phyloP scores from a whole-genome alignment of 2,888 invertebrate species.

The Pseudococcus jackbeardsleyi region DNA sequence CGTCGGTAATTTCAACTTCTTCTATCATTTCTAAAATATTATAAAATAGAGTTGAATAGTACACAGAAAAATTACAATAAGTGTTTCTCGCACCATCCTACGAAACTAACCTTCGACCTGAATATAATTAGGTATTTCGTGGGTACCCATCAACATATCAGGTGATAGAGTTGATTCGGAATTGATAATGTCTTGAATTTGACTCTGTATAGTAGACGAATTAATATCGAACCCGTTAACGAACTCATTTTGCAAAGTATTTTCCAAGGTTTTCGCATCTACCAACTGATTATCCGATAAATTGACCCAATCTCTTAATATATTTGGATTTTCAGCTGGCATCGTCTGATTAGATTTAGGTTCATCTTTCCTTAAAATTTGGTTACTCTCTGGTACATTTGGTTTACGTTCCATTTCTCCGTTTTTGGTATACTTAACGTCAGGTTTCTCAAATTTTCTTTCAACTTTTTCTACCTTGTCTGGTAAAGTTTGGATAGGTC shows the following conservation, averaged over 20 bases:
- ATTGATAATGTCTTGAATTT: slow-evolving; percentile 63
- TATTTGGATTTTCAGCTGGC: slow-evolving; percentile 50
- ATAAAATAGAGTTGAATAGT: background rate
- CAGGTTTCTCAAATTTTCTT: slow-evolving; percentile 30
- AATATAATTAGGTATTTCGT: slow-evolving; percentile 61
- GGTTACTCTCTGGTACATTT: background rate
- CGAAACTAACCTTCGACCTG: slow-evolving; percentile 59
- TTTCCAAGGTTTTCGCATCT: slow-evolving; percentile 59
- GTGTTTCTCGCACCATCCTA: background rate
- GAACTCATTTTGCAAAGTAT: slow-evolving; percentile 52
- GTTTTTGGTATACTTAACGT: background rate
- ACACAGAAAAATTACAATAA: background rate
- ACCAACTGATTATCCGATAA: slow-evolving; percentile 58
- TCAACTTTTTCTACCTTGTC: slow-evolving; percentile 16
- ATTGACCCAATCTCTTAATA: slow-evolving; percentile 55
- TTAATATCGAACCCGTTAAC: slow-evolving; percentile 62
- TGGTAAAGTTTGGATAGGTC: background rate
- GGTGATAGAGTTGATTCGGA: slow-evolving; percentile 57
- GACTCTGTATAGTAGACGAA: slow-evolving; percentile 59
- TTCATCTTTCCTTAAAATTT: background rate
- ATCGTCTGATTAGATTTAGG: background rate
- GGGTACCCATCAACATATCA: slow-evolving; percentile 57
- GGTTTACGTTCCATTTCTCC: background rate
- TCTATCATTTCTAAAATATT: slow-evolving; percentile 60
- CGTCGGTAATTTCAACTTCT: slow-evolving; percentile 62